Evolutionary conservation across 2,888 invertebrate genomes (phyloP), one percentile per base, ranked within the genome.

Genomic region (Drosophila leonis): DNA sequence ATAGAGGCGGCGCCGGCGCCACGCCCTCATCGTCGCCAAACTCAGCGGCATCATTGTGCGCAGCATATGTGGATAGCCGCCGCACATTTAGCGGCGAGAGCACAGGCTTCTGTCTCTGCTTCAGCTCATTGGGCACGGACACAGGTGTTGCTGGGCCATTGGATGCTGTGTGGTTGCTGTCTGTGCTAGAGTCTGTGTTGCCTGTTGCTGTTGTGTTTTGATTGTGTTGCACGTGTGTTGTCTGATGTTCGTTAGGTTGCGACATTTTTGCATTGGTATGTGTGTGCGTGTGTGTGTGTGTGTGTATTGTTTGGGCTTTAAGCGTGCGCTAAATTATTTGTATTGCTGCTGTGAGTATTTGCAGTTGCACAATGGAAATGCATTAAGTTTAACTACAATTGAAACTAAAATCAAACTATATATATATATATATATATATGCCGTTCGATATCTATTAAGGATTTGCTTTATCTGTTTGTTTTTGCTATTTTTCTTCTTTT

Each of bases 261-360:
- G 89, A 84, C 86, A 87, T 87, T 70, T 79, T 87, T 67, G 78
- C 83, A 87, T 88, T 83, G 56, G 72, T 72, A 66, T 39, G 42
- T 55, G 41, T 55, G 57, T 72, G 55, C 29, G 63, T 60, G 46
- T 55, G 63, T 68, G 56, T 59, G 37, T 61, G 31, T 55, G 56
- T 56, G 20, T 65, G 20, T 37, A 10, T 12, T 37, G 12, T 31
- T 6, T 12, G 24, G 51, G 46, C 64, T 65, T 78, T 59, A 69
- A 76, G 72, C 60, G 65, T 60, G 68, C 48, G 20, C 54, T 60
- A 65, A 41, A 37, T 37, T 29, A 24, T 29, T 48, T 7, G 7
- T 33, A 33, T 35, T 44, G 46, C 24, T 65, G 29, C 54, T 46
- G 48, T 72, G 78, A 78, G 79, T 78, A 75, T 78, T 78, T 37